These are phyloP conservation scores for Amazonetta brasiliensis DNA, from an alignment of 2,797 vertebrate genomes.

Conservation along the genomic window DNA sequence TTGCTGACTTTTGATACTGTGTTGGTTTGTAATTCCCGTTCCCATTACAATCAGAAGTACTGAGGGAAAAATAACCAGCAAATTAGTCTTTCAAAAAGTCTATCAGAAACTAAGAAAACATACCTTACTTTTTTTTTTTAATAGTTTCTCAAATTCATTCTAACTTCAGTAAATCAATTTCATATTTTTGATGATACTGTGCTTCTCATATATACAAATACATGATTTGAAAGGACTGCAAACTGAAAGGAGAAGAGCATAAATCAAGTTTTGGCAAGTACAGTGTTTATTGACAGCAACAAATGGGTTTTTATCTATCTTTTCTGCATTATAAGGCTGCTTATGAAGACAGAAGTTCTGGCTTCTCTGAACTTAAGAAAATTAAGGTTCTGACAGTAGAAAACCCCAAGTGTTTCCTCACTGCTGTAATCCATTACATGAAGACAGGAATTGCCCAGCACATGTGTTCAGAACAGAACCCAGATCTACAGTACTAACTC, in stretches of 20 bases:
- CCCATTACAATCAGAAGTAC: background rate
- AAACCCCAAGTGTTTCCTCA: background rate
- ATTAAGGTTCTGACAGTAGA: background rate
- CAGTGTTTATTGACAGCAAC: background rate
- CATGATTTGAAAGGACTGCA: background rate
- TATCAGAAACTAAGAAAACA: background rate
- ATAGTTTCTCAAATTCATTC: background rate
- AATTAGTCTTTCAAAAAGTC: background rate
- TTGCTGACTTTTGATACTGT: background rate
- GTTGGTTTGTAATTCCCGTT: background rate
- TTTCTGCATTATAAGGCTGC: background rate
- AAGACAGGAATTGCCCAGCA: background rate
- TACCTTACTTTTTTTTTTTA: background rate
- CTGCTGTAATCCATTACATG: background rate
- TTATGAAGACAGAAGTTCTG: background rate
- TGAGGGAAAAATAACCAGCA: background rate
- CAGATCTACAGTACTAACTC: background rate
- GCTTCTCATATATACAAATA: background rate
- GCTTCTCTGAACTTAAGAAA: background rate
- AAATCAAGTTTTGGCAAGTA: background rate
- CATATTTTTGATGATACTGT: background rate
- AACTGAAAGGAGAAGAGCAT: background rate
- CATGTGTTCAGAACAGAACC: background rate
- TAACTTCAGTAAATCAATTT: background rate
- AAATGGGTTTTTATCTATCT: background rate